Conservation (phyloP, 2,888 invertebrate genomes). For the Nomada fabriciana region DNA sequence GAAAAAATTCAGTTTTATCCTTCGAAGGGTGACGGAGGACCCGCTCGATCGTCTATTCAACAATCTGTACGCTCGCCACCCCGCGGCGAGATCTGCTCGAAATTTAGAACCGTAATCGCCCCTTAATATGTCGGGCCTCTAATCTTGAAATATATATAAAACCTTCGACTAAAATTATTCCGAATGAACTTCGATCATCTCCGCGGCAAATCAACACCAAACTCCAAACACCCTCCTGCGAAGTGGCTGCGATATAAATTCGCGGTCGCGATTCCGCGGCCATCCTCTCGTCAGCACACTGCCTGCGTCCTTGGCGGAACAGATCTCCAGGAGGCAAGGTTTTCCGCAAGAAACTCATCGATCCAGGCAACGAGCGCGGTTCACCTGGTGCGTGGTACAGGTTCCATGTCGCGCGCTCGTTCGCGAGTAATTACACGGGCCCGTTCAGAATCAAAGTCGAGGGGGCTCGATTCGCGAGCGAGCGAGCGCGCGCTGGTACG, state of each 20-base stretch:
- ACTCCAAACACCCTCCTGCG: background rate
- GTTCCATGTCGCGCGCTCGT: conserved; percentile 47
- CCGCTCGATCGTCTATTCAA: conserved; percentile 44
- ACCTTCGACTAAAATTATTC: background rate
- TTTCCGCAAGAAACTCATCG: conserved; percentile 22
- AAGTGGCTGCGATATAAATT: background rate
- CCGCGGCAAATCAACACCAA: background rate
- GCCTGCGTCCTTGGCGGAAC: conserved; percentile 5
- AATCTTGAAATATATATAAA: background rate
- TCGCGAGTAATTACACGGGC: conserved; percentile 53
- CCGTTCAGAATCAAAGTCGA: conserved; percentile 60
- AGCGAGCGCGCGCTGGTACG: conserved; percentile 56
- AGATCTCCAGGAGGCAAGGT: conserved; percentile 8
- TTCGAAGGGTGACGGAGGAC: conserved; percentile 18
- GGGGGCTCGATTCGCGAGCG: conserved; percentile 53
- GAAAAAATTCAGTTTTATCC: conserved; percentile 33
- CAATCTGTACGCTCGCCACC: background rate
- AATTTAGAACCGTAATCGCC: conserved; percentile 9
- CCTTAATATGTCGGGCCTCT: background rate
- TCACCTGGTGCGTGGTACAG: conserved; percentile 1
- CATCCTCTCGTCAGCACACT: background rate
- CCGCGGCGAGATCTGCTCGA: conserved; percentile 2
- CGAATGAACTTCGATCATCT: background rate
- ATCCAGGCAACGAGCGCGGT: conserved; percentile 6
- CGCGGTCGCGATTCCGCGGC: background rate